A percentile compares a stretch with the other conserved stretches of the same genome.
These are phyloP conservation scores for Hipparchia semele DNA, from an alignment of 2,888 invertebrate species.

Conservation along the genomic window DNA sequence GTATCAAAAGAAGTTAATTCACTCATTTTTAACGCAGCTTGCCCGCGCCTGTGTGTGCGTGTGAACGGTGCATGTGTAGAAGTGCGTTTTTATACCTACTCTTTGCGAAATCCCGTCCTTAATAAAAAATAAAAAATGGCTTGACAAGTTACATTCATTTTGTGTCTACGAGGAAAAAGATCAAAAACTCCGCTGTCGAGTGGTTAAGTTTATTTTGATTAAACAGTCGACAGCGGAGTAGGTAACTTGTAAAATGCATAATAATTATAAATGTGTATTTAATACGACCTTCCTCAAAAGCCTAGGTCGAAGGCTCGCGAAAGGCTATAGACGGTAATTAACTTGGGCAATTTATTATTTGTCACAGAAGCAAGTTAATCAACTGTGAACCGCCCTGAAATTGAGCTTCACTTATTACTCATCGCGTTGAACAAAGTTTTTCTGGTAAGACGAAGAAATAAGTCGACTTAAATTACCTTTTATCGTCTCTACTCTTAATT, in stretches of 20 bases:
- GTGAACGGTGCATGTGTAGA: no score
- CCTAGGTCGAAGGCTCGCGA: neutral
- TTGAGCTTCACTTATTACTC: neutral
- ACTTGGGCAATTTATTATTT: slow-evolving; percentile 6
- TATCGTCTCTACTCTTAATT: neutral
- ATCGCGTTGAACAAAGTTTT: neutral
- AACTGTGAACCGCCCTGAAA: neutral
- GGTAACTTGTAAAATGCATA: neutral
- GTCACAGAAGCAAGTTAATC: slow-evolving; percentile 3
- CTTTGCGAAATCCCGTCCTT: no score
- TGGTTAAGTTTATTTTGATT: neutral
- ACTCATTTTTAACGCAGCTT: no score
- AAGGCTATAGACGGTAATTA: neutral
- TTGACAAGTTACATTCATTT: no score
- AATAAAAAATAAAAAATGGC: no score
- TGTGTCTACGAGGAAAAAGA: neutral
- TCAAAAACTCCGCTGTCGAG: neutral
- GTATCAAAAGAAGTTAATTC: no score
- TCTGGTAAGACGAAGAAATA: neutral
- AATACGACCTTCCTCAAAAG: slow-evolving; percentile 1
- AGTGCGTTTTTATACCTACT: no score
- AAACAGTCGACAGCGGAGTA: neutral
- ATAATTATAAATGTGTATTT: neutral
- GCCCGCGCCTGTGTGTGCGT: no score
- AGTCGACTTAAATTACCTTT: neutral